Percentiles rank a stretch among this genome's conserved stretches.
phyloP scores from a whole-genome alignment of 53 echinoderm and acorn worm species.

The Zoroaster sp. region DNA sequence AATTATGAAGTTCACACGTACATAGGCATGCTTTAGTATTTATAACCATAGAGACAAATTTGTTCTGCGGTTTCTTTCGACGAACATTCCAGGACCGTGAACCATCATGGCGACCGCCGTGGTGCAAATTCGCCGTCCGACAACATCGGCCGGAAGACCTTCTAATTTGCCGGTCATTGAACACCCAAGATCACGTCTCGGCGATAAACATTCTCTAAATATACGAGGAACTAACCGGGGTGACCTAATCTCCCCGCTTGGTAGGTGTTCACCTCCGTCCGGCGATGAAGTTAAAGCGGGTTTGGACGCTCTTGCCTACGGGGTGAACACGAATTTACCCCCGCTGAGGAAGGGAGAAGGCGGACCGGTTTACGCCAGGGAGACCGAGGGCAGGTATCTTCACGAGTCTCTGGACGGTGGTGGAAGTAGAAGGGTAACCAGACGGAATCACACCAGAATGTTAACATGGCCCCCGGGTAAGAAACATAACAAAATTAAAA shows the following conservation, averaged over 20 bases:
- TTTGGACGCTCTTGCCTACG: constrained; percentile 25
- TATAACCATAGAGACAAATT: neutral
- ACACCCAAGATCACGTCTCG: constrained; percentile 82
- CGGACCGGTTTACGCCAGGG: neutral
- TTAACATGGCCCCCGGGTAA: constrained; percentile 96
- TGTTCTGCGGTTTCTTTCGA: neutral
- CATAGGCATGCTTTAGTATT: neutral
- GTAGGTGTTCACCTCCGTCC: constrained; percentile 46
- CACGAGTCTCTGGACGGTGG: constrained; percentile 26
- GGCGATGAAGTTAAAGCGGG: constrained; percentile 27
- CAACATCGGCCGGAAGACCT: constrained; percentile 59
- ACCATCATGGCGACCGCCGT: constrained; percentile 72
- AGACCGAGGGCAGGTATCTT: neutral
- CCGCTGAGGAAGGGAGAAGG: constrained; percentile 52
- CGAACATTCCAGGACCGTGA: neutral
- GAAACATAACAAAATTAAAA: too few relatives aligned
- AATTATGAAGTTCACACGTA: neutral
- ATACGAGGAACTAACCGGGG: constrained; percentile 71
- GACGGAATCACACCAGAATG: constrained; percentile 73
- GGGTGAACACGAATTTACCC: constrained; percentile 63
- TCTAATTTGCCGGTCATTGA: constrained; percentile 86
- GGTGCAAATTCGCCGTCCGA: constrained; percentile 59
- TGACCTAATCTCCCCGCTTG: constrained; percentile 53
- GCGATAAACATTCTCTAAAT: constrained; percentile 75
- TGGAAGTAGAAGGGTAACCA: neutral